Conservation (phyloP, 92 coral and sea anemone species). For the Meandrina meandrites region DNA sequence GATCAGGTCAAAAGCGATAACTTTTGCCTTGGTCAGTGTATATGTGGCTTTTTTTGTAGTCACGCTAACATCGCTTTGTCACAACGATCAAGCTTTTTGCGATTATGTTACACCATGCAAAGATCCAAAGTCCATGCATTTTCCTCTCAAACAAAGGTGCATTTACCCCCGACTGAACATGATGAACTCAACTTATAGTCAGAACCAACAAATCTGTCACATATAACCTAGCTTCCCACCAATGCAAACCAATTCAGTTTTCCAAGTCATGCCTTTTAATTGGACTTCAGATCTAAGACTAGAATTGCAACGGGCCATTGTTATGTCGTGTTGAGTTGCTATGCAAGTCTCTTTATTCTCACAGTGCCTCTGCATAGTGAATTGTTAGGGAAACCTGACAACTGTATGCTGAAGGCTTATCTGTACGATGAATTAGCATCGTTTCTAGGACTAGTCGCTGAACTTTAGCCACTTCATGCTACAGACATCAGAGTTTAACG, state of each 20-base stretch:
- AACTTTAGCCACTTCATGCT: not conserved
- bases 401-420: not conserved
- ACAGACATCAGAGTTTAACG: not conserved
- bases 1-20: not conserved
- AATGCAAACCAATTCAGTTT: not conserved
- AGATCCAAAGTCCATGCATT: not conserved
- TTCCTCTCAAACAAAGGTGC: not conserved
- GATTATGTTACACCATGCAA: not conserved
- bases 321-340: not conserved
- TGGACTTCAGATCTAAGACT: not conserved
- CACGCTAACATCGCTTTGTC: not conserved
- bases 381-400: not conserved
- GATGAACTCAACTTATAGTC: not conserved
- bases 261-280: not conserved
- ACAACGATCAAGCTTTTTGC: not conserved
- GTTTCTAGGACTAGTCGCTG: not conserved
- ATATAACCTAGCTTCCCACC: not conserved
- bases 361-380: not conserved
- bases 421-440: not conserved
- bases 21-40: too few relatives aligned
- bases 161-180: not conserved
- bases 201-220: not conserved
- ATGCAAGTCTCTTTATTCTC: not conserved
- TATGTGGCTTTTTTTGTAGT: not conserved
- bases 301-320: not conserved